Evolutionary conservation across 2,888 invertebrate species (phyloP), one percentile per base, ranked within the genome.

Genomic region (Embidobia sp.): DNA sequence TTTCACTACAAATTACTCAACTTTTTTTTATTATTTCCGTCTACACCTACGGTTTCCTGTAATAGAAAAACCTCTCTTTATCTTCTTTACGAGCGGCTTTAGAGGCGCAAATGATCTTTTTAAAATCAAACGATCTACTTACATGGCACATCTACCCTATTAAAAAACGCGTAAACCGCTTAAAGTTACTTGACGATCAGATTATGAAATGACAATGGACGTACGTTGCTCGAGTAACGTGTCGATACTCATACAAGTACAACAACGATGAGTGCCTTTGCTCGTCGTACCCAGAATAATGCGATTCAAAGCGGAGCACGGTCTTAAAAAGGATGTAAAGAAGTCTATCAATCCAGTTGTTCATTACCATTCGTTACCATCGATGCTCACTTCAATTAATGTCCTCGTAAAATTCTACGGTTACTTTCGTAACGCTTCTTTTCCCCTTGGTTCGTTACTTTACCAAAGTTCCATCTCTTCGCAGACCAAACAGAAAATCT

Each of bases 351-450:
- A 46, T 46, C 59, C 16, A 35, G 26, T 2, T 26, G 7, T 46
- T 61, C 33, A 31, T 61, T 61, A 61, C 26, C 59, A 61, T 46
- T 46, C 46, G 35, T 35, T 61, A 35, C 46, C n/a, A 11, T 16
- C 35, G 35, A 61, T 61, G 42, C 26, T 61, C 46, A 35, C 35
- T 61, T 46, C 35, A 61, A 46, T 61, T 61, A 61, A 61, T 35
- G 59, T 35, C 59, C 22, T 31, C 46, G 19, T 61, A 46, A 61
- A 46, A 46, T 35, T 16, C 16, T 46, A 22, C 10, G 59, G 27
- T 11, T 6, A 31, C 1, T 8, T 49, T 44, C 44, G 49, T 6
- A 49, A 31, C 15, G 33, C 22, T 51, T 35, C 35, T 19, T 49
- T 22, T 13, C 19, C 10, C 35, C 13, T 13, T 11, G 8, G 51